phyloP scores from a whole-genome alignment of 2,888 invertebrate genomes.

The Lycocerus yunnanus region DNA sequence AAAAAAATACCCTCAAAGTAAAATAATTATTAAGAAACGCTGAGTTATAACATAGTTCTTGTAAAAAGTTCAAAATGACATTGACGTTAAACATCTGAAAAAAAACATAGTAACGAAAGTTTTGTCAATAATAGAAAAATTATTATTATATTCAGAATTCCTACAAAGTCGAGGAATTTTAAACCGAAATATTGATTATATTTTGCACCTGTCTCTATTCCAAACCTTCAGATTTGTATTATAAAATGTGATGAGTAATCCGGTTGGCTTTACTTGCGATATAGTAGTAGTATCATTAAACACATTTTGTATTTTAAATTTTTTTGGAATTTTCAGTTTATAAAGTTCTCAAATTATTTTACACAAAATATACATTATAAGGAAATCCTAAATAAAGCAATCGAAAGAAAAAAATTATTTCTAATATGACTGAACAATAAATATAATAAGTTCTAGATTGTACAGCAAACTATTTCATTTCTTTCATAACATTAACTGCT shows the following conservation, averaged over 20 bases:
- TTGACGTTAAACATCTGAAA: constrained; percentile 10
- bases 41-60: not conserved
- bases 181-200: not conserved
- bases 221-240: not conserved
- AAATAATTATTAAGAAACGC: not conserved
- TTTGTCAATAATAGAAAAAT: constrained; percentile 33
- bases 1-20: not conserved
- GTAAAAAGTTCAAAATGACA: not conserved
- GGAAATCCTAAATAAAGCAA: not conserved
- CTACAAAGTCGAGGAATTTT: not conserved
- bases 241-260: too few species aligned
- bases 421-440: not conserved
- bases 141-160: constrained; percentile 22
- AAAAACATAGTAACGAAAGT: constrained; percentile 29
- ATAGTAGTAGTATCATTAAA: not conserved
- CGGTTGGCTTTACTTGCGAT: not conserved
- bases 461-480: not conserved
- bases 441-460: not conserved
- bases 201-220: not conserved
- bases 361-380: not conserved
- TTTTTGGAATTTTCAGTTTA: not conserved
- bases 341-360: not conserved
- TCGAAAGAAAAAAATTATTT: not conserved
- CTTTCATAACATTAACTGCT: too few species aligned
- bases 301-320: not conserved